Conservation (phyloP, 1,140 invertebrate species). For the Adoxophyes honmai region DNA sequence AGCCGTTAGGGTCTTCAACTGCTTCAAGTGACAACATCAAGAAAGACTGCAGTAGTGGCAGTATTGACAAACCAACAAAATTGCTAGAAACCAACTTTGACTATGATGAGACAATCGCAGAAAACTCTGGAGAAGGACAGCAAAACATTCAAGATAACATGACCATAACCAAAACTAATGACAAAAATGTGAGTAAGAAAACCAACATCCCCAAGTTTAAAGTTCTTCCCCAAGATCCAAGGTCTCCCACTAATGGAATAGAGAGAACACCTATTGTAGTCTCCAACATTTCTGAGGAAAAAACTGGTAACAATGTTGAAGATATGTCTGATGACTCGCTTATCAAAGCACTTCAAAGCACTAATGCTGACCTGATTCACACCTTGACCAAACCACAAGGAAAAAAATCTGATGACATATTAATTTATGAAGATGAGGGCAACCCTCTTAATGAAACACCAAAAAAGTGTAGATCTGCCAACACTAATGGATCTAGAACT, state of each 20-base stretch:
- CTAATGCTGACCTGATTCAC: conserved; percentile 47
- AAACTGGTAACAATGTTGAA: conserved; percentile 55
- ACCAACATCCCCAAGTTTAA: conserved; percentile 47
- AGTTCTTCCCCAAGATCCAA: conserved; percentile 60
- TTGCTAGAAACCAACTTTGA: conserved; percentile 75
- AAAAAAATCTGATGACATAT: conserved; percentile 49
- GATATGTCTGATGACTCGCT: conserved; percentile 67
- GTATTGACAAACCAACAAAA: conserved; percentile 33
- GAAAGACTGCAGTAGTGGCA: conserved; percentile 41
- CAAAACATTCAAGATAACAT: conserved; percentile 20
- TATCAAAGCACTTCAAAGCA: conserved; percentile 60
- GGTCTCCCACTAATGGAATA: conserved; percentile 69
- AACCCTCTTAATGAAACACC: conserved; percentile 44
- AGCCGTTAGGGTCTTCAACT: conserved; percentile 61
- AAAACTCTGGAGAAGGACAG: conserved; percentile 45
- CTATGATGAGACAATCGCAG: conserved; percentile 54
- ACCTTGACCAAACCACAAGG: conserved; percentile 23
- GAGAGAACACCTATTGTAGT: conserved; percentile 71
- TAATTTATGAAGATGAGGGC: conserved; percentile 67
- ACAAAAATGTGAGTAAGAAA: conserved; percentile 29
- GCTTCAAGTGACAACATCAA: conserved; percentile 63
- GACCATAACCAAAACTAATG: conserved; percentile 7
- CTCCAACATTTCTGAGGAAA: conserved; percentile 36
- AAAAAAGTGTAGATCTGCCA: conserved; percentile 51
- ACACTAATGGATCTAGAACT: conserved; percentile 53